Conservation (phyloP, 2,888 invertebrate genomes). For the Latheticus oryzae region DNA sequence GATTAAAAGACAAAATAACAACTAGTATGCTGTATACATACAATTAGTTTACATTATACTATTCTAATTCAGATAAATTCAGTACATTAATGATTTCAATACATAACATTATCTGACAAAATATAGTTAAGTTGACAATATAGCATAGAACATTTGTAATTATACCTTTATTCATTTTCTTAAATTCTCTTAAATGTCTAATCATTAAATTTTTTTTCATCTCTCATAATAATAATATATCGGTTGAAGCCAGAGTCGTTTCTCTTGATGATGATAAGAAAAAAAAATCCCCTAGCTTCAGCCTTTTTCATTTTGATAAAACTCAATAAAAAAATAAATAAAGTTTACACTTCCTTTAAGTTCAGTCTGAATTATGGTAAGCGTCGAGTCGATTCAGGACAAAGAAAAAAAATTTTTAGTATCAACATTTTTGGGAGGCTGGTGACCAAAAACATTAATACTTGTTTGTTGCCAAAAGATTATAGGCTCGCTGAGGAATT, state of each 20-base stretch:
- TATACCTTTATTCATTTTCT: constrained; percentile 54
- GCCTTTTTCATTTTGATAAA: constrained; percentile 27
- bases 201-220: constrained; percentile 33
- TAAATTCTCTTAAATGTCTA: constrained; percentile 28
- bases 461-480: constrained; percentile 29
- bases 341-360: constrained; percentile 32
- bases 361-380: constrained; percentile 47
- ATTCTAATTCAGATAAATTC: constrained; percentile 62
- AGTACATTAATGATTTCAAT: constrained; percentile 62
- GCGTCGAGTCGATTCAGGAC: constrained; percentile 31
- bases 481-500: constrained; percentile 33
- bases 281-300: constrained; percentile 4
- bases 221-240: constrained; percentile 29
- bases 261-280: constrained; percentile 20
- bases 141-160: constrained; percentile 59
- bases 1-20: constrained; percentile 58
- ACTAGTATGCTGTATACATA: constrained; percentile 64
- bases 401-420: constrained; percentile 36
- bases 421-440: constrained; percentile 61
- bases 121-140: constrained; percentile 60
- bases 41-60: constrained; percentile 60
- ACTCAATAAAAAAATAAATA: constrained; percentile 42
- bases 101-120: constrained; percentile 62
- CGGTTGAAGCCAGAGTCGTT: constrained; percentile 14
- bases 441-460: constrained; percentile 59